Base-by-base conservation (phyloP, 1,140 invertebrate species). In the Monochamus saltuarius region DNA sequence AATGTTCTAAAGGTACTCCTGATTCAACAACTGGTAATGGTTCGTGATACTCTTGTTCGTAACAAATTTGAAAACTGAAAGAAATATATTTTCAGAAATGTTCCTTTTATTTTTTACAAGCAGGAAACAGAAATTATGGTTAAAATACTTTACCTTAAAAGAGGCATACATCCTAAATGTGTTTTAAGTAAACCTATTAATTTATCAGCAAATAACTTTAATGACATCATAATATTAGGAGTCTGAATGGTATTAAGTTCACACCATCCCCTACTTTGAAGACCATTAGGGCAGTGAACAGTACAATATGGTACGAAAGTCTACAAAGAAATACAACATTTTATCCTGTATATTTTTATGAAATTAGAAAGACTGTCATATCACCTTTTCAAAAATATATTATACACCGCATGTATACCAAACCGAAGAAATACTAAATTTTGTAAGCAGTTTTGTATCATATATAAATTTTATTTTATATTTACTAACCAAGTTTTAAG, bases 1-100 rank as follows among this genome's bases (percentile, higher is more conserved):
- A 78, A 77, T 95, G 92, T 72, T 95, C 92, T 16, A 95, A 73
- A 9, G 91, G 88, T 4, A 94, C 90, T 1, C 91, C 90, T 58
- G 79, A 82, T 29, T 84, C 81, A 70, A 83, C 71, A 19, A 80
- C 66, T 40, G 80, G 73, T 67, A 89, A 62, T 34, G 77, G 50
- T 65, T 82, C 73, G 58, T 83, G 79, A 69, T 89, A 87, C 73
- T 90, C 86, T 11, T 84, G 84, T 70, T 86, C 82, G 67, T 92
- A 93, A 74, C 92, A 95, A 61, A 84, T 82, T 42, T 89, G 82
- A 61, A 94, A 84, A 72, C 90, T 92, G 64, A n/a, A n/a, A n/a
- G n/a, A n/a, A n/a, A n/a, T n/a, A n/a, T n/a, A n/a, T n/a, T n/a
- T n/a, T n/a, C n/a, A n/a, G n/a, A n/a, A n/a, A n/a, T n/a, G 46